These are phyloP conservation scores for Mormyrops boulengeri DNA, from an alignment of 2,797 vertebrate species.

Conservation along the genomic window DNA sequence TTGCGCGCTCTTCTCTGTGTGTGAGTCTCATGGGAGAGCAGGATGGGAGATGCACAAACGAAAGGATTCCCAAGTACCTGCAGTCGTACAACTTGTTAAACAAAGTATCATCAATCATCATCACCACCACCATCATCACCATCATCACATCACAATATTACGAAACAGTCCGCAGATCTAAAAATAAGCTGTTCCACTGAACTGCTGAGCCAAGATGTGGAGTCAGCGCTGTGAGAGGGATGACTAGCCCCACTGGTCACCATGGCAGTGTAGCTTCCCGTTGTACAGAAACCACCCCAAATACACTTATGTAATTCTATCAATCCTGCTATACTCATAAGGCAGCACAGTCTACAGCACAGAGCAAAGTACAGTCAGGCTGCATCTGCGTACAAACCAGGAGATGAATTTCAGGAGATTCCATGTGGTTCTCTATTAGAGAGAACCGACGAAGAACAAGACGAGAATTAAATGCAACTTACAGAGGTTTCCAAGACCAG, in stretches of 20 bases:
- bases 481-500: neutral
- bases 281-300: neutral
- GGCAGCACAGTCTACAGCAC: neutral
- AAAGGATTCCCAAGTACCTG: neutral
- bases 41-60: neutral
- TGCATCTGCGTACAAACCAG: neutral
- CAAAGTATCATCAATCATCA: neutral
- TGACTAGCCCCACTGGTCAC: neutral
- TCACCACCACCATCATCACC: neutral
- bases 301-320: neutral
- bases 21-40: neutral
- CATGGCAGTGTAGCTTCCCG: neutral
- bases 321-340: neutral
- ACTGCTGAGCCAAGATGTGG: neutral
- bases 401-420: neutral
- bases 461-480: neutral
- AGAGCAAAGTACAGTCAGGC: neutral
- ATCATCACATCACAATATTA: neutral
- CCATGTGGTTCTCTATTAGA: neutral
- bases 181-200: neutral
- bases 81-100: neutral
- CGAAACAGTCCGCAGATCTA: neutral
- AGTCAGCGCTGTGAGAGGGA: neutral
- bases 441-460: neutral
- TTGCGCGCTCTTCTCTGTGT: neutral